Evolutionary conservation across 1,140 invertebrate species (phyloP), one percentile per base, ranked within the genome.

Genomic region (Drosophila malerkotliana): DNA sequence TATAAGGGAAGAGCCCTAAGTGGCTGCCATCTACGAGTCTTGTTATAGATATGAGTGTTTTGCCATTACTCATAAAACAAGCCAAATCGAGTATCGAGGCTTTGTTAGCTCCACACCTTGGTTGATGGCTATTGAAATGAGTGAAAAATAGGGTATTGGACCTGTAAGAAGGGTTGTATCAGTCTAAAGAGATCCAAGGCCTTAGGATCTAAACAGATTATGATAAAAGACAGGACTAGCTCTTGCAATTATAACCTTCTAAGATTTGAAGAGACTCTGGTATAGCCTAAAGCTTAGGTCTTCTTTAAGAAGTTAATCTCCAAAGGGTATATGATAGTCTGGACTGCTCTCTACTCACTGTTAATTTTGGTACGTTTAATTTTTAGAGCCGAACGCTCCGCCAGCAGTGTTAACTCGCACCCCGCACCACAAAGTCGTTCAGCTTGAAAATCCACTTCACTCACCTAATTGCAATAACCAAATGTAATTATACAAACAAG

Each of bases 391-490:
- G 73, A 81, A 81, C 78, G 74, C 47, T 37, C 8, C 28, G 34
- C 12, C 34, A 59, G 39, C 63, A 41, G 45, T 59, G 49, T 56
- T 21, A 47, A 51, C 57, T 49, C 37, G 64, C 51, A 54, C 49
- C 51, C 47, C 53, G 66, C 51, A 15, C 51, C 57, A 49, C 15
- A 44, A 85, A 88, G 67, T 82, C 83, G 79, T 72, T 87, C 79
- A 87, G 83, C 79, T 87, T 83, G 83, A 87, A 87, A 88, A 88
- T 87, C 72, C 49, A 73, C 82, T 88, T 79, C 82, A 66, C 73
- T 74, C 71, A 63, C 63, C 68, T 84, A 84, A 84, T 80, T 80
- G 77, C 81, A 82, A 77, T 68, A 77, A 61, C 47, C 54, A 64
- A 75, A 81, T 64, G 62, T 78, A 83, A 83, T 82, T 75, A 71